Percentiles rank a stretch among this genome's conserved stretches.
Evolutionary conservation across 2,888 invertebrate species (phyloP).

Genomic region (Linyphia triangularis): DNA sequence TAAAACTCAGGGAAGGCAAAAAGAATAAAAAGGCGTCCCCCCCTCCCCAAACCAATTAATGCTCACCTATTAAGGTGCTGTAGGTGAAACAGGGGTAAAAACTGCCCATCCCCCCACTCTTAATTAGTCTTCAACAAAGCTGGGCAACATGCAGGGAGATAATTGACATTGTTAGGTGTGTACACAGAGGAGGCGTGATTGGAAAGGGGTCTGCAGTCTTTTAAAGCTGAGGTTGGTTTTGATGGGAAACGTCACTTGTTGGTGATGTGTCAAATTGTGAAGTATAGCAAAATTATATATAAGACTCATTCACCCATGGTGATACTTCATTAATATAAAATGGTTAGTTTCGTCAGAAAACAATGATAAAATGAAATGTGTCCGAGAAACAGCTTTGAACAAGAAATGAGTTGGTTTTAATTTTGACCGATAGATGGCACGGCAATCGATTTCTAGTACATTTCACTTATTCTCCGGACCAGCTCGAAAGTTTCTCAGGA

Average conservation of each 20-base stretch:
- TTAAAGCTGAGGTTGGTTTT: neutral
- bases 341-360: no score
- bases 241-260: conserved; percentile 38
- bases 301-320: no score
- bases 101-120: conserved; percentile 23
- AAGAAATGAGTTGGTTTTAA: neutral
- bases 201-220: conserved; percentile 6
- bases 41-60: conserved; percentile 74
- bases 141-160: neutral
- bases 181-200: conserved; percentile 13
- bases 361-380: no score
- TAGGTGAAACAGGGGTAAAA: conserved; percentile 58
- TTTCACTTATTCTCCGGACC: neutral
- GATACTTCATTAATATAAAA: no score
- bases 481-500: no score
- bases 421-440: conserved; percentile 33
- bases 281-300: neutral
- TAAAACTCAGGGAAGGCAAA: conserved; percentile 35
- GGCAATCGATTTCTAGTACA: neutral
- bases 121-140: conserved; percentile 64
- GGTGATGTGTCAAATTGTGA: neutral
- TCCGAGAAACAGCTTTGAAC: no score
- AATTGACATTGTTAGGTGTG: conserved; percentile 56
- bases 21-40: conserved; percentile 7
- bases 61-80: conserved; percentile 56